Evolutionary conservation across 2,797 vertebrate species (phyloP), one percentile per base, ranked within the genome.

Genomic region (Sardinella longiceps): DNA sequence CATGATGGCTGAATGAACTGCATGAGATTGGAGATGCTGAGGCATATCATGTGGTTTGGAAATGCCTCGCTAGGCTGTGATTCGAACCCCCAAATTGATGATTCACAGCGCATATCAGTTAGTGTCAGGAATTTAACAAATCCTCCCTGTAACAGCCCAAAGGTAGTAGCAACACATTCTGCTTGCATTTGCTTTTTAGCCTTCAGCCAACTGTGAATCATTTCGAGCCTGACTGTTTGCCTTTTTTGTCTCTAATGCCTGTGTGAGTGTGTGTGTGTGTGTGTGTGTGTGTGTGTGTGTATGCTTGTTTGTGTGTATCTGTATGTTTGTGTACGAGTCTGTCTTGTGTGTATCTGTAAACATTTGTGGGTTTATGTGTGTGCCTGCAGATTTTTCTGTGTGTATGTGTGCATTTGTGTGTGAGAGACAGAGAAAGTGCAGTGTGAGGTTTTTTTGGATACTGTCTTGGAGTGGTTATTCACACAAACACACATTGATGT

Each of bases 211-310:
- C 88, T 87, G 53, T 86, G 43, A n/a, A 33, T 80, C 46, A 45
- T 58, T 63, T 70, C 82, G 39, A 45, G n/a, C 83, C 84, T 86
- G 84, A 10, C 86, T 88, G 82, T 85, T 89, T 83, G 70, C 89
- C 51, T 70, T 70, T 74, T 37, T 37, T 74, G 66, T 74, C 2
- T 14, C 10, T 63, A 12, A 28, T 63, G 60, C 25, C 0, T 12
- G 60, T 63, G 60, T 63, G 6, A 28, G 25, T 30, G 25, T 28
- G 25, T 63, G n/a, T 63, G 25, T 63, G 58, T 63, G 58, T 63
- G 58, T 28, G n/a, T 63, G 58, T 63, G 25, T 66, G 58, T 9
- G 30, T 46, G 51, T 86, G 70, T 70, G 83, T 80, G 66, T 77
- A 20, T 81, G 10, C 12, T 7, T 81, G 46, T 53, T 6, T 45